These are phyloP conservation scores for Astropecten irregularis DNA, from an alignment of 53 echinoderm and acorn worm species.

Conservation along the genomic window DNA sequence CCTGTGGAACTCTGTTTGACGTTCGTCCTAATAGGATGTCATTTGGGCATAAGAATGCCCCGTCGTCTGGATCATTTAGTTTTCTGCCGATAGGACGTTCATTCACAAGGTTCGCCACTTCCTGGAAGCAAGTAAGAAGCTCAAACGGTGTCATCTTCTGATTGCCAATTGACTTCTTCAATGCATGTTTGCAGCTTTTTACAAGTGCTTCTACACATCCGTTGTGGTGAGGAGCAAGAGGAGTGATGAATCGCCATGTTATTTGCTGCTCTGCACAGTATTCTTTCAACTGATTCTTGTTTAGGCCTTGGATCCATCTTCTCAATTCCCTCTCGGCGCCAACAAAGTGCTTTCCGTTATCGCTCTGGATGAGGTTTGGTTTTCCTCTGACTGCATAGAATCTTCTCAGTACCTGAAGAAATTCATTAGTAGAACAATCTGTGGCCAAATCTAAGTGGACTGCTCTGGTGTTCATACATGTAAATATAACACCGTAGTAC, in stretches of 20 bases:
- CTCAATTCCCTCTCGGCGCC: slow-evolving; percentile 63
- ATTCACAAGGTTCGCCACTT: slow-evolving; percentile 57
- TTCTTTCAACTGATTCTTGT: slow-evolving; percentile 9
- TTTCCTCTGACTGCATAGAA: slow-evolving; percentile 67
- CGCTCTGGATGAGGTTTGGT: slow-evolving; percentile 51
- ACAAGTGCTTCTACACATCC: slow-evolving; percentile 57
- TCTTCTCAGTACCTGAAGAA: slow-evolving; percentile 54
- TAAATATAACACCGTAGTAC: slow-evolving; percentile 68
- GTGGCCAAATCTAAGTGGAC: slow-evolving; percentile 63
- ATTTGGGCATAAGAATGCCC: slow-evolving; percentile 51
- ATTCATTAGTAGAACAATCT: slow-evolving; percentile 64
- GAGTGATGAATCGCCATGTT: slow-evolving; percentile 33
- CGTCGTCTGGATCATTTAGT: slow-evolving; percentile 60
- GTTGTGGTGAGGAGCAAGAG: slow-evolving; percentile 60
- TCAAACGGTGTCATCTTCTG: slow-evolving; percentile 59
- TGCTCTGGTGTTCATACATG: slow-evolving; percentile 70
- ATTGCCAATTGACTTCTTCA: slow-evolving; percentile 59
- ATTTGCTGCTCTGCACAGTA: slow-evolving; percentile 22
- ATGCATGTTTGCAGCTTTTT: slow-evolving; percentile 64
- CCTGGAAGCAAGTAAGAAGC: slow-evolving; percentile 51
- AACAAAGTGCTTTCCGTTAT: slow-evolving; percentile 65
- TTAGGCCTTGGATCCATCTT: slow-evolving; percentile 52
- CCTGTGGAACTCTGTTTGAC: slow-evolving; percentile 52
- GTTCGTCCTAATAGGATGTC: slow-evolving; percentile 67
- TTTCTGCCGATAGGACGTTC: slow-evolving; percentile 56